Evolutionary conservation across 2,888 invertebrate genomes (phyloP), one percentile per base, ranked within the genome.

Genomic region (Hipparchia semele): DNA sequence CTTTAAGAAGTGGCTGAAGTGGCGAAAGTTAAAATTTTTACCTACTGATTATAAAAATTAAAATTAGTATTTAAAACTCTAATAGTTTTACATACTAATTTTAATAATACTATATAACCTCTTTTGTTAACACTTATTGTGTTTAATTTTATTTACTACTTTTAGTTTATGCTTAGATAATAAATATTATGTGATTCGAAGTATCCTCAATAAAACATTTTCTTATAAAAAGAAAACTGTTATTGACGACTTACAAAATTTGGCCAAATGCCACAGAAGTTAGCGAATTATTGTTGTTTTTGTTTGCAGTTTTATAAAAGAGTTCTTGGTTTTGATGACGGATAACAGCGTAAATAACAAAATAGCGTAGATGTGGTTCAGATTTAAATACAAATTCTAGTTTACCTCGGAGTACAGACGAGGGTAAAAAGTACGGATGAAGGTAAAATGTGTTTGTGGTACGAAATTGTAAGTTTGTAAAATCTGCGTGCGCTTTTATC

Each of bases 221-320:
- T 39, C 39, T 39, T 13, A 56, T 51, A 33, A 51, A 64, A 51
- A 64, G 64, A 64, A 64, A 61, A 61, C 45, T 45, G 46, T 45
- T 46, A 39, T 9, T 62, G 62, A 62, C 13, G 13, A 49, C 49
- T 23, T 64, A 51, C 51, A 13, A 9, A 64, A 64, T 64, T 62
- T 64, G 64, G 64, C 64, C 51, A 64, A 51, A 51, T 64, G 64
- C 51, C 64, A 64, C 13, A 23, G 12, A 64, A 51, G 64, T 64
- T 64, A 33, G 33, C 51, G 33, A 64, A 64, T 33, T 51, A 64
- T 64, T 64, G 64, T 64, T 64, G 64, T 64, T 51, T 64, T 51
- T 51, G 64, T 64, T 64, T 23, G 33, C 10, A 51, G 64, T 13
- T 64, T 64, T 64, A 64, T 64, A 23, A 51, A 12, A 51, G 62